phyloP scores from a whole-genome alignment of 2,797 vertebrate genomes.

The Halcyon smyrnensis region DNA sequence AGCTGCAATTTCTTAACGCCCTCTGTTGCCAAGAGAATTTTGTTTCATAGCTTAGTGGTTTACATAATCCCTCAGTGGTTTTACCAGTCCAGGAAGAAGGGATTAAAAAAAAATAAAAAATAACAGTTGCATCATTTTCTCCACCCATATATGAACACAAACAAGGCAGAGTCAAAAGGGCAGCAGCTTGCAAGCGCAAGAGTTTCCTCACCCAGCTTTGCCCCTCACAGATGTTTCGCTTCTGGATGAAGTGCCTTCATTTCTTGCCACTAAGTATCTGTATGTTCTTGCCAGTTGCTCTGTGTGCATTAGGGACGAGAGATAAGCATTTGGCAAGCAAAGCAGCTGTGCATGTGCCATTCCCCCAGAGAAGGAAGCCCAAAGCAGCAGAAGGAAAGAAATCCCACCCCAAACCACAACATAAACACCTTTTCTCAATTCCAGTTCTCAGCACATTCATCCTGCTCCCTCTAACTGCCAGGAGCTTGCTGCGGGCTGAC shows the following conservation, averaged over 20 bases:
- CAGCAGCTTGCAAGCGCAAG: not conserved
- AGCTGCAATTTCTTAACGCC: not conserved
- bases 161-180: slow-evolving; percentile 2
- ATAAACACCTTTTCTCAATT: not conserved
- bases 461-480: not conserved
- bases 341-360: not conserved
- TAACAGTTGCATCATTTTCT: slow-evolving; percentile 11
- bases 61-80: slow-evolving; percentile 43
- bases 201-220: not conserved
- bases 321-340: not conserved
- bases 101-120: not conserved
- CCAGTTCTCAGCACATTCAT: not conserved
- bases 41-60: slow-evolving; percentile 49
- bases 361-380: not conserved
- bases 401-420: not conserved
- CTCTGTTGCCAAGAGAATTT: slow-evolving; percentile 8
- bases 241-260: not conserved
- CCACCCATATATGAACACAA: not conserved
- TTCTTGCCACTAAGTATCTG: not conserved
- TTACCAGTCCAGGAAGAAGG: slow-evolving; percentile 42
- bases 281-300: not conserved
- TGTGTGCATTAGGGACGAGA: not conserved
- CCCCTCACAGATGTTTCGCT: not conserved
- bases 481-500: not conserved
- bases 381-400: not conserved